Evolutionary conservation across 2,797 vertebrate genomes (phyloP).

Genomic region (Trachurus trachurus): DNA sequence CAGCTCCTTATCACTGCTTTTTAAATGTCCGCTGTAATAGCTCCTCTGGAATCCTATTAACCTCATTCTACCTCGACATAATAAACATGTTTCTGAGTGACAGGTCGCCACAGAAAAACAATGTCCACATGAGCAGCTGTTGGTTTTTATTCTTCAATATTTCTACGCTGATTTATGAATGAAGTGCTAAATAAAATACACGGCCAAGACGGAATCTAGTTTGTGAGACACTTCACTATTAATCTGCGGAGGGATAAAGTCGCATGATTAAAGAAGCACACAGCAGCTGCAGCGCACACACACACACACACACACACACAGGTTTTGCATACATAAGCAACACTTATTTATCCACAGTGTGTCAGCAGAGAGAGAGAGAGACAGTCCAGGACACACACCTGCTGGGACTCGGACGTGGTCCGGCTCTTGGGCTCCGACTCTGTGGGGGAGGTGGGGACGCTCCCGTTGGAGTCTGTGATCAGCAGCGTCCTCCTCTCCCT

Average conservation of each 20-base stretch:
- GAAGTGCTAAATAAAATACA: too few relatives aligned
- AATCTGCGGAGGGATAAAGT: background rate
- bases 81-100: background rate
- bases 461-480: constrained; percentile 84
- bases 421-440: constrained; percentile 74
- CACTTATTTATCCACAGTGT: background rate
- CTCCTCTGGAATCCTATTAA: background rate
- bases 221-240: background rate
- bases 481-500: constrained; percentile 89
- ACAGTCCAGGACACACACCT: constrained; percentile 69
- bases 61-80: background rate
- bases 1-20: background rate
- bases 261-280: background rate
- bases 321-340: background rate
- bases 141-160: too few relatives aligned
- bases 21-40: background rate
- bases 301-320: background rate
- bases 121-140: too few relatives aligned
- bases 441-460: constrained; percentile 77
- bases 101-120: too few relatives aligned
- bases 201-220: background rate
- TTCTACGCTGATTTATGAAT: too few relatives aligned
- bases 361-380: background rate
- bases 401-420: constrained; percentile 80
- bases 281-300: background rate